Percentiles rank a stretch among this genome's conserved stretches.
Evolutionary conservation across 1,140 invertebrate species (phyloP).

Genomic region (Rhyzopertha dominica): DNA sequence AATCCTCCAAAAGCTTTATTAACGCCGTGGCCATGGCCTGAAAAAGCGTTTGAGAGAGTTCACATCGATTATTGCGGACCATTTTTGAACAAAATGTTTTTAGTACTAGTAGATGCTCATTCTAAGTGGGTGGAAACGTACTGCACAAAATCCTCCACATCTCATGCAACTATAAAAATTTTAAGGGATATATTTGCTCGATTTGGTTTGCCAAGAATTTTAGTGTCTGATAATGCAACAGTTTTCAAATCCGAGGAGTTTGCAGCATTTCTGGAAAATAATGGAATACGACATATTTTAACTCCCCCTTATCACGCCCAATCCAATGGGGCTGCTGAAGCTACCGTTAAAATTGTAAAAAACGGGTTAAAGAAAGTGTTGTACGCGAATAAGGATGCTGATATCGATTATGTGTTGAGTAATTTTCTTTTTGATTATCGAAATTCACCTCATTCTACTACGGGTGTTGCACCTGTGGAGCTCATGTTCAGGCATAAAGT

Average conservation of each 20-base stretch:
- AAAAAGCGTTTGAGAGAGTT: constrained; percentile 8
- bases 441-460: constrained; percentile 25
- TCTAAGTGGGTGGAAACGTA: constrained; percentile 14
- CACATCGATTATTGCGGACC: constrained; percentile 15
- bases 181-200: constrained; percentile 12
- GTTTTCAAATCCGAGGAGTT: constrained; percentile 34
- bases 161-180: constrained; percentile 3
- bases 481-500: constrained; percentile 26
- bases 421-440: constrained; percentile 29
- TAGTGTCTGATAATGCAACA: constrained; percentile 39
- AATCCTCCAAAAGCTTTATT: constrained; percentile 12
- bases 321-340: constrained; percentile 43
- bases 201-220: constrained; percentile 37
- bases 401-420: constrained; percentile 5
- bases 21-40: constrained; percentile 8
- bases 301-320: constrained; percentile 38
- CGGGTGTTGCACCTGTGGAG: constrained; percentile 19
- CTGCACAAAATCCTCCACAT: constrained; percentile 3
- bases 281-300: constrained; percentile 35
- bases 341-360: constrained; percentile 44
- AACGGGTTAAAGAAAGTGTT: constrained; percentile 34
- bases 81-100: constrained; percentile 12
- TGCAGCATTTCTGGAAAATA: constrained; percentile 30
- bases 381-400: constrained; percentile 4
- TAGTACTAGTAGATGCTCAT: constrained; percentile 12